A percentile compares a stretch with the other conserved stretches of the same genome.
phyloP scores from a whole-genome alignment of 2,797 vertebrate species.

The Acanthopagrus latus region DNA sequence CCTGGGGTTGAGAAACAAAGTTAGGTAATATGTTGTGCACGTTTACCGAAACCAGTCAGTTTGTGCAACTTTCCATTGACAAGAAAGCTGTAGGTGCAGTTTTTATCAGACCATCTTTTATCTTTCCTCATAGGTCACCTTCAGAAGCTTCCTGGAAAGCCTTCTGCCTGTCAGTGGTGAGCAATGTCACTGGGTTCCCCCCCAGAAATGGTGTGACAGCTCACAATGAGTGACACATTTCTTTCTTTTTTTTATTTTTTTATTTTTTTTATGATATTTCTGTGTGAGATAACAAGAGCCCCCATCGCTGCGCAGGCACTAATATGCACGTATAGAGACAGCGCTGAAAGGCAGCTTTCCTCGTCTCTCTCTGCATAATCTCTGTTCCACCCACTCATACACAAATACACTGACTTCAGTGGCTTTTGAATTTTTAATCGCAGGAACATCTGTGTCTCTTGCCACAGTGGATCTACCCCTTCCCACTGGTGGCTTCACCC shows the following conservation, averaged over 20 bases:
- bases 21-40: background rate
- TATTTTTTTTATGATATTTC: background rate
- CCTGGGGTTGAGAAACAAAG: background rate
- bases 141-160: background rate
- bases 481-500: conserved; percentile 36
- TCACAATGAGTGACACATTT: background rate
- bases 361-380: conserved; percentile 24
- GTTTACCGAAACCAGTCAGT: background rate
- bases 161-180: background rate
- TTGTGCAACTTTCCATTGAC: background rate
- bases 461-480: conserved; percentile 37
- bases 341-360: conserved; percentile 13
- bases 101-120: background rate
- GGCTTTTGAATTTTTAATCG: conserved; percentile 72
- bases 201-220: background rate
- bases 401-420: conserved; percentile 38
- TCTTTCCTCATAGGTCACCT: conserved; percentile 3
- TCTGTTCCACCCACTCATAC: conserved; percentile 33
- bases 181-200: background rate
- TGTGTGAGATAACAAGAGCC: background rate
- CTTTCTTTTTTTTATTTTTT: background rate
- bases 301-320: background rate
- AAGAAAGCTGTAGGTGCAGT: background rate
- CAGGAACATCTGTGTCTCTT: conserved; percentile 64
- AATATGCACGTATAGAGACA: conserved; percentile 17